Conservation (phyloP, 2,797 vertebrate species). For the Cottoperca gobio region DNA sequence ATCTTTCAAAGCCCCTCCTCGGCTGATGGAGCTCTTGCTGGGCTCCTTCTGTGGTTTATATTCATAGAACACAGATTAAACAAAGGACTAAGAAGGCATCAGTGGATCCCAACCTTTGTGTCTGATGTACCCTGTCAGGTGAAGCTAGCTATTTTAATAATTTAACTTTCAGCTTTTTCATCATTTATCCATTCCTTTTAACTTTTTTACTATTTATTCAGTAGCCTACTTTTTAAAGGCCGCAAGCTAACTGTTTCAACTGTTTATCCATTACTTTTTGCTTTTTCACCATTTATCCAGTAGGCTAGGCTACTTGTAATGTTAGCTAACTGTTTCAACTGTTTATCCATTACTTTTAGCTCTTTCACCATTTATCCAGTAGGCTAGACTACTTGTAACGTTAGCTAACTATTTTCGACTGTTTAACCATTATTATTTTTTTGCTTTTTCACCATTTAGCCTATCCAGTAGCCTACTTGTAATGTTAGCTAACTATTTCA, state of each 20-base stretch:
- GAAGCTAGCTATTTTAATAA: not conserved
- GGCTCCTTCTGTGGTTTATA: constrained; percentile 29
- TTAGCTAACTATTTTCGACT: not conserved
- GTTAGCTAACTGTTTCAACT: not conserved
- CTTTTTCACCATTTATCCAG: not conserved
- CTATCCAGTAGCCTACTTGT: no score
- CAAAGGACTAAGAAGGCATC: constrained; percentile 20
- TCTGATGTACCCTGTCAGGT: not conserved
- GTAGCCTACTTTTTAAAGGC: no score
- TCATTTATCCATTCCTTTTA: not conserved
- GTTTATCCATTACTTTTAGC: no score
- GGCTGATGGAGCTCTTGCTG: constrained; percentile 31
- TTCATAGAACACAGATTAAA: constrained; percentile 37
- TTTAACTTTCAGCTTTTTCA: not conserved
- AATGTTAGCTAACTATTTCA: not conserved
- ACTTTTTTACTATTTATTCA: no score
- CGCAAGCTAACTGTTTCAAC: not conserved
- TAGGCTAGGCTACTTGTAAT: no score
- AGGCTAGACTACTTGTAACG: not conserved
- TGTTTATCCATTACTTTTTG: not conserved
- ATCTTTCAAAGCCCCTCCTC: constrained; percentile 66
- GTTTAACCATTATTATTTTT: not conserved
- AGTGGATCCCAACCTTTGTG: constrained; percentile 2
- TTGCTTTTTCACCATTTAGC: not conserved
- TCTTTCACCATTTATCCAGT: not conserved